Evolutionary conservation across 2,797 vertebrate genomes (phyloP).

Genomic region (Kryptopterus vitreolus): DNA sequence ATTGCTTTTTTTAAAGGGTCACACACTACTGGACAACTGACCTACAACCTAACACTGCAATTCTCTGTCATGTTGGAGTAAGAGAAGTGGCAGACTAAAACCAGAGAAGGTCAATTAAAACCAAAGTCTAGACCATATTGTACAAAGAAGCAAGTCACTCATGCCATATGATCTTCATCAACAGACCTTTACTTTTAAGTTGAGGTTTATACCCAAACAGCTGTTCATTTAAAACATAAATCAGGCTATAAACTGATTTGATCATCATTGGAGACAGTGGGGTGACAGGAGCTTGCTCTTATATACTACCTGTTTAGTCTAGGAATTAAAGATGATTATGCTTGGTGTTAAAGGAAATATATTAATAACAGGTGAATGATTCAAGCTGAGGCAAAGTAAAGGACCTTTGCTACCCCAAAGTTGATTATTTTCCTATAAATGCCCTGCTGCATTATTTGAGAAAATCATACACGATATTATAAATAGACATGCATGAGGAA

Average conservation of each 20-base stretch:
- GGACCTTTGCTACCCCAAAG: not conserved
- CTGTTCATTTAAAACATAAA: slow-evolving; percentile 36
- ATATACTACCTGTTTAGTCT: not conserved
- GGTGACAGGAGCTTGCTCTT: not conserved
- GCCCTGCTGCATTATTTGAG: not conserved
- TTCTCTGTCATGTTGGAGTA: slow-evolving; percentile 1
- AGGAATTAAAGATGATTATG: not conserved
- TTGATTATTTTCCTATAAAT: not conserved
- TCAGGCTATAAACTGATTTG: slow-evolving; percentile 24
- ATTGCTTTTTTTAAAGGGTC: slow-evolving; percentile 69
- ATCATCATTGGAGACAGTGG: not conserved
- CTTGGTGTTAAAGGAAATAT: not conserved
- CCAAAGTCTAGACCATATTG: slow-evolving; percentile 27
- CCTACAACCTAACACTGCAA: slow-evolving; percentile 24
- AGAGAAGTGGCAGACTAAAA: slow-evolving; percentile 13
- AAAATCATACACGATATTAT: not conserved
- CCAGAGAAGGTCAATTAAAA: slow-evolving; percentile 10
- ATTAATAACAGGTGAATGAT: not conserved
- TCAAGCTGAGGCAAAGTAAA: not conserved
- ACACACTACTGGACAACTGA: slow-evolving; percentile 48
- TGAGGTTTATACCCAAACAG: slow-evolving; percentile 30
- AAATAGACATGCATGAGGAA: not conserved
- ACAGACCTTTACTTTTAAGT: slow-evolving; percentile 9
- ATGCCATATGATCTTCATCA: slow-evolving; percentile 17
- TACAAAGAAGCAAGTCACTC: slow-evolving; percentile 11